A percentile compares a stretch with the other conserved stretches of the same genome.
Conservation (phyloP, 2,113 vertebrate species). For the Pteropus alecto region DNA sequence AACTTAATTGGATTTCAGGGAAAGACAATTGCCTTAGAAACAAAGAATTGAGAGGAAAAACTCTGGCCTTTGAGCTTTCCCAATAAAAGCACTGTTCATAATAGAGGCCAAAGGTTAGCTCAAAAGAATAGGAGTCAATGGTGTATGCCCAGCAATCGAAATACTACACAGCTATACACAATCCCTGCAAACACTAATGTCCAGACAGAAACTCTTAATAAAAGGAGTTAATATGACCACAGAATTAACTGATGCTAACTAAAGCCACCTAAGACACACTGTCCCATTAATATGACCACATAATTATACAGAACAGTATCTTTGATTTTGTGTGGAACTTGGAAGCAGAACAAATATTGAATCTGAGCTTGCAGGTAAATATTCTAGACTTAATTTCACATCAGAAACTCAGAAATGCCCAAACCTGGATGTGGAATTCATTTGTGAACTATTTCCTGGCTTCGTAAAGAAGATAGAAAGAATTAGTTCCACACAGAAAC, state of each 20-base stretch:
- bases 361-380: not conserved
- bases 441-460: not conserved
- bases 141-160: slow-evolving; percentile 42
- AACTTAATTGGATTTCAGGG: slow-evolving; percentile 12
- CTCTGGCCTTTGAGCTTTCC: not conserved
- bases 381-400: not conserved
- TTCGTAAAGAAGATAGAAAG: not conserved
- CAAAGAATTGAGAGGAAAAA: not conserved
- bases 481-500: not conserved
- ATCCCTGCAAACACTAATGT: slow-evolving; percentile 19
- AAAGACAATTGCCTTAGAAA: slow-evolving; percentile 34
- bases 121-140: slow-evolving; percentile 28
- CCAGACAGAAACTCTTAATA: slow-evolving; percentile 33
- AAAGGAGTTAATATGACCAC: not conserved
- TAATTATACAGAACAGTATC: not conserved
- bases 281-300: not conserved
- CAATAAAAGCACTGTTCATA: slow-evolving; percentile 51
- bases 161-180: not conserved
- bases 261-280: not conserved
- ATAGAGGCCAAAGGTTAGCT: slow-evolving; percentile 52
- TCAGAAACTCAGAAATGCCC: not conserved
- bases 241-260: not conserved
- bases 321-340: not conserved
- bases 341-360: not conserved
- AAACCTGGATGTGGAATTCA: not conserved